Base-by-base conservation (phyloP, 92 coral and sea anemone species). In the Umimayanthus chanpuru region DNA sequence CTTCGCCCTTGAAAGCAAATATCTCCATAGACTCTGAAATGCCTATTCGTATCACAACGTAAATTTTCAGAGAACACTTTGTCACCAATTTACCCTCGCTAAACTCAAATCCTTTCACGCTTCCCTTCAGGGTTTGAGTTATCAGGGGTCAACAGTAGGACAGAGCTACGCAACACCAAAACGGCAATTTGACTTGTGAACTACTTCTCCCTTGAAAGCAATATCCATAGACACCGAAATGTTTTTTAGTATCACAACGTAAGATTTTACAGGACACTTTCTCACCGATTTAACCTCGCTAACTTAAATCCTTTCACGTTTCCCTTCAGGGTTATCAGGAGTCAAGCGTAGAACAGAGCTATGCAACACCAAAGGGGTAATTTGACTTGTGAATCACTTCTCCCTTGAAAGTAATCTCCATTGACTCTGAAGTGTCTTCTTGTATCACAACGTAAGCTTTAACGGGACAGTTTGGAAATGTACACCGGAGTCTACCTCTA, bases 301-400 rank as follows among this genome's bases (percentile, higher is more conserved):
- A 47, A 47, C 50, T 47, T 11, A 6, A 47, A 47, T 7, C 50
- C 10, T 47, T 47, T 47, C 50, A 9, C 50, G 50, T 47, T 47
- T 47, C 50, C 10, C 50, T 47, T 47, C 10, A 47, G 50, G 10
- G 50, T 47, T 47, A 47, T 47, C 50, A 11, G 50, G 11, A 47
- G 50, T 9, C 26, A 18, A 61, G 26, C 21, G 9, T 20, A 61
- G 68, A 18, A 61, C 7, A 61, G 68, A 61, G 1, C 68, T 61
- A 61, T 0, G 68, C 68, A 61, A 61, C 40, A 66, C 86, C 86
- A 81, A 81, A 81, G 20, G 75, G 73, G 5, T 38, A 21, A 40
- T 81, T 68, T 39, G 86, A 81, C 76, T 66, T 81, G 23, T 81
- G 86, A 40, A 39, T 43, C 58, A 81, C 30, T 81, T 81, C 74